These are phyloP conservation scores for Xylota segnis DNA, from an alignment of 2,888 invertebrate species.

Conservation along the genomic window DNA sequence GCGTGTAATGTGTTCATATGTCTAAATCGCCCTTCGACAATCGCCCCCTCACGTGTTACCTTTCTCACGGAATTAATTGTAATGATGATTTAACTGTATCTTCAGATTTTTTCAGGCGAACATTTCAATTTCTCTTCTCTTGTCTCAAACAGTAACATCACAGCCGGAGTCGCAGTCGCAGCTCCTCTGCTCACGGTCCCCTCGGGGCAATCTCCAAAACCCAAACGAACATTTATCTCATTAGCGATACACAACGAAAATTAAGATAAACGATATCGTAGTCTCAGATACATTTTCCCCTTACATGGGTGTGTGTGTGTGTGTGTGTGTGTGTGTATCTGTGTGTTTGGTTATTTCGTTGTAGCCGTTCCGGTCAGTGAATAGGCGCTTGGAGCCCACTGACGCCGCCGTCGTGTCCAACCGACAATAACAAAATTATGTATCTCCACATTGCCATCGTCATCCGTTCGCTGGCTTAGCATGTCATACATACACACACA, in stretches of 20 bases:
- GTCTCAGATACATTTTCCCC: slow-evolving; percentile 26
- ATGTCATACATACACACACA: no score
- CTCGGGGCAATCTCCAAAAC: slow-evolving; percentile 7
- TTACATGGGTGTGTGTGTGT: slow-evolving; percentile 10
- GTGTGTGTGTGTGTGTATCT: slow-evolving; percentile 20
- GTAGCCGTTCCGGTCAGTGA: slow-evolving; percentile 73
- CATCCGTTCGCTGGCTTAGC: neutral
- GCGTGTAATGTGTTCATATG: slow-evolving; percentile 60
- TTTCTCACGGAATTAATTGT: slow-evolving; percentile 63
- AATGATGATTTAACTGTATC: slow-evolving; percentile 39
- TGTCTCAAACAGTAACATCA: slow-evolving; percentile 4
- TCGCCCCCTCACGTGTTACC: slow-evolving; percentile 32
- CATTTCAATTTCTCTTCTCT: slow-evolving; percentile 40
- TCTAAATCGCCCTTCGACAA: slow-evolving; percentile 35
- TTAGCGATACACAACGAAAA: slow-evolving; percentile 75
- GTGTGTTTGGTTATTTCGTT: slow-evolving; percentile 55
- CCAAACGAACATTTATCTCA: slow-evolving; percentile 71
- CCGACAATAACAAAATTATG: slow-evolving; percentile 73
- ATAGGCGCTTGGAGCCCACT: slow-evolving; percentile 63
- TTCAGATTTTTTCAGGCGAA: slow-evolving; percentile 46
- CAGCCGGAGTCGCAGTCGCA: no score
- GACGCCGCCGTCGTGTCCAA: slow-evolving; percentile 60
- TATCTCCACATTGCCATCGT: slow-evolving; percentile 55
- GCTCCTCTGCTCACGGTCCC: neutral
- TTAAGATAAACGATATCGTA: slow-evolving; percentile 74